Conservation (phyloP, 2,888 invertebrate genomes). For the Mactromeris polynyma region DNA sequence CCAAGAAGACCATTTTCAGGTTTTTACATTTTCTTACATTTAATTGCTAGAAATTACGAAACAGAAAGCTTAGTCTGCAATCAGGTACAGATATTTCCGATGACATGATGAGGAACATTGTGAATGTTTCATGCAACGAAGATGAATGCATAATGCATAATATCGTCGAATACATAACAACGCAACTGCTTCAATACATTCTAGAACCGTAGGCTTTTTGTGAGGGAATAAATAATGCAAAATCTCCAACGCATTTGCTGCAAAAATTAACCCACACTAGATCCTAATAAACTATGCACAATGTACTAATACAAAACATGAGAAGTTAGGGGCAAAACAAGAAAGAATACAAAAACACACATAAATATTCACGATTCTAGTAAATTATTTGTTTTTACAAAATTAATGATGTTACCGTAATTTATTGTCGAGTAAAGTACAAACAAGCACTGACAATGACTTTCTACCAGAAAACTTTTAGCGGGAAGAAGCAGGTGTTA, state of each 20-base stretch:
- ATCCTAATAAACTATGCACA: background rate
- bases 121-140: background rate
- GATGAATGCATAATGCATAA: background rate
- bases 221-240: background rate
- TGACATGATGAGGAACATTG: background rate
- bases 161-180: background rate
- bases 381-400: background rate
- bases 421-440: background rate
- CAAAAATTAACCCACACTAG: background rate
- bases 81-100: background rate
- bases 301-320: background rate
- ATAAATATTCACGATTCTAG: slow-evolving; percentile 4
- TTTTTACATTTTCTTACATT: no score
- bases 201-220: background rate
- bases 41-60: no score
- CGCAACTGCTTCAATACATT: background rate
- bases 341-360: background rate
- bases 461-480: background rate
- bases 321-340: slow-evolving; percentile 4
- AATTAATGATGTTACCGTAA: background rate
- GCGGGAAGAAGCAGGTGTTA: background rate
- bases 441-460: background rate
- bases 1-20: no score
- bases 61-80: background rate
- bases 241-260: background rate